A percentile compares a stretch with the other conserved stretches of the same genome.
Evolutionary conservation across 2,113 vertebrate species (phyloP).

Genomic region (Chloebia gouldiae): DNA sequence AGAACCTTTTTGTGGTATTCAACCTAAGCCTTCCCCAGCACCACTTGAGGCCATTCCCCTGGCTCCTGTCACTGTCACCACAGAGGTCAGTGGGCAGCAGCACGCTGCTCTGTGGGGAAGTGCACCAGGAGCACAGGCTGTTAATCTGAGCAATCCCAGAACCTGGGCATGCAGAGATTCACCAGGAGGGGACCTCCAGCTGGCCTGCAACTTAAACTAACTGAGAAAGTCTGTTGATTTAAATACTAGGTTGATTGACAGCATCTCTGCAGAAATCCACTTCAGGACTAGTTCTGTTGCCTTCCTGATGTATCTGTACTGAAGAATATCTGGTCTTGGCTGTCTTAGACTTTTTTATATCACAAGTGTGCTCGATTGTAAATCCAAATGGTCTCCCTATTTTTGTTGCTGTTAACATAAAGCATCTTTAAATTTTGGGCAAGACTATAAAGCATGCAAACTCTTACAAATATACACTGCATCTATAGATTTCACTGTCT

Average conservation of each 20-base stretch:
- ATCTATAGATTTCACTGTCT: neutral
- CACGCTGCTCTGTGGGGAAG: neutral
- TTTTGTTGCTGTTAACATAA: neutral
- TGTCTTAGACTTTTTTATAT: neutral
- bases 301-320: neutral
- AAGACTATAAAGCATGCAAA: neutral
- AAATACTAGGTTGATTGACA: neutral
- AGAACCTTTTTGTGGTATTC: neutral
- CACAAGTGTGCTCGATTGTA: neutral
- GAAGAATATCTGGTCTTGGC: neutral
- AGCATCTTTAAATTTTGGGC: neutral
- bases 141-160: neutral
- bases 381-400: neutral
- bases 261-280: neutral
- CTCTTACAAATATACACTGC: neutral
- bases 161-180: neutral
- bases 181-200: neutral
- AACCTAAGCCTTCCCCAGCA: neutral
- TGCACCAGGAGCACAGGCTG: neutral
- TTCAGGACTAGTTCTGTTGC: neutral
- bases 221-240: conserved; percentile 17
- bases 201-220: neutral
- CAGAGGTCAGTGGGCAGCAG: neutral
- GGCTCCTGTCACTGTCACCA: neutral
- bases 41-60: neutral